phyloP scores from a whole-genome alignment of 2,888 invertebrate species.

The Salpingus planirostris region DNA sequence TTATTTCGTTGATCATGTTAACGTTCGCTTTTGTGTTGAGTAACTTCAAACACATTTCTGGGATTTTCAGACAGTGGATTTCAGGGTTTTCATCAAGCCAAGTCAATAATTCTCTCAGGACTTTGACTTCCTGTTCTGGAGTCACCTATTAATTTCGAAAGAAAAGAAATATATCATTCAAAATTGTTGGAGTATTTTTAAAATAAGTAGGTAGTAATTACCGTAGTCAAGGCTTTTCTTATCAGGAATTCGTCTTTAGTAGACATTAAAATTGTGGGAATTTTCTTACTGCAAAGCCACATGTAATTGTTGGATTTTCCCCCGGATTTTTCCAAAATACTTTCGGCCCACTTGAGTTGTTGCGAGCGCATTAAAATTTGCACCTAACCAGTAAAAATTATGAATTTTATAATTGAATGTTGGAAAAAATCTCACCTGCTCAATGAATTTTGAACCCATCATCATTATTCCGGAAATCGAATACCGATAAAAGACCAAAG shows the following conservation, averaged over 20 bases:
- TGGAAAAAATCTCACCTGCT: constrained; percentile 15
- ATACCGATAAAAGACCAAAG: constrained; percentile 2
- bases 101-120: constrained; percentile 28
- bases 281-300: constrained; percentile 30
- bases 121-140: constrained; percentile 27
- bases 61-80: constrained; percentile 25
- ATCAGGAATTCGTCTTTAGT: constrained; percentile 31
- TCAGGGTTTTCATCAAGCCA: constrained; percentile 29
- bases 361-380: constrained; percentile 34
- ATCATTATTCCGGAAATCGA: constrained; percentile 5
- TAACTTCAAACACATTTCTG: constrained; percentile 27
- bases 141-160: constrained; percentile 22
- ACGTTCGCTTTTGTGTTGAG: constrained; percentile 22
- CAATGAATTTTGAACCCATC: constrained; percentile 23
- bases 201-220: no score
- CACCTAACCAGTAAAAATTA: constrained; percentile 21
- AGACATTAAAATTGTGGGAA: constrained; percentile 26
- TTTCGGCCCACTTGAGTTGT: constrained; percentile 26
- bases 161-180: background rate
- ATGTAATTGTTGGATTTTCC: no score
- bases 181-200: background rate
- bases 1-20: constrained; percentile 23
- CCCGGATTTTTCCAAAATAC: constrained; percentile 22
- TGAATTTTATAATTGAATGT: background rate
- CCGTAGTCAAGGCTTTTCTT: constrained; percentile 27